A percentile compares a stretch with the other conserved stretches of the same genome.
Conservation (phyloP, 2,113 vertebrate genomes). For the Cyanistes caeruleus region DNA sequence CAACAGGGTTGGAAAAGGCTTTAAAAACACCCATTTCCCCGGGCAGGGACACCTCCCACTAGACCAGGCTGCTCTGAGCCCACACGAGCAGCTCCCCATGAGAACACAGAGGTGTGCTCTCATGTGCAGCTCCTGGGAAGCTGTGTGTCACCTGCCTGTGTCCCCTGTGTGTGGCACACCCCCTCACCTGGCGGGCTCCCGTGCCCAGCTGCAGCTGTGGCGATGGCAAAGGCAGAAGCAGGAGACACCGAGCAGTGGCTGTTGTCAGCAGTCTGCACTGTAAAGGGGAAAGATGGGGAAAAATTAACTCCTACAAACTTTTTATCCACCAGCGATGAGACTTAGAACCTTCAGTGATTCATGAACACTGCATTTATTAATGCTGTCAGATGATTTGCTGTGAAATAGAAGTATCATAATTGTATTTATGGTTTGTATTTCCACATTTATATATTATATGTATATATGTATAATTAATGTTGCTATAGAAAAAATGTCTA, state of each 20-base stretch:
- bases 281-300: constrained; percentile 7
- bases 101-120: too few species aligned
- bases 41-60: not conserved
- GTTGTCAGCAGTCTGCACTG: constrained; percentile 89
- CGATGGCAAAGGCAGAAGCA: constrained; percentile 96
- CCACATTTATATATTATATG: not conserved
- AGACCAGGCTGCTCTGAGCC: not conserved
- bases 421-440: not conserved
- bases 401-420: not conserved
- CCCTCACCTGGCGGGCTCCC: constrained; percentile 88
- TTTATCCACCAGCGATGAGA: not conserved
- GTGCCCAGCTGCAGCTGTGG: constrained; percentile 95
- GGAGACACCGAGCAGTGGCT: constrained; percentile 91
- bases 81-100: not conserved
- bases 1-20: not conserved
- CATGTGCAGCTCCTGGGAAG: not conserved
- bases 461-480: not conserved
- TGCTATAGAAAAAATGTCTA: not conserved
- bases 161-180: not conserved
- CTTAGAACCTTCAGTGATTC: not conserved
- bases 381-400: not conserved
- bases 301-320: not conserved
- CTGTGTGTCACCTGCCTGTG: not conserved
- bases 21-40: not conserved
- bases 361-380: not conserved